phyloP scores from a whole-genome alignment of 1,140 invertebrate genomes.

The Nymphalis io region DNA sequence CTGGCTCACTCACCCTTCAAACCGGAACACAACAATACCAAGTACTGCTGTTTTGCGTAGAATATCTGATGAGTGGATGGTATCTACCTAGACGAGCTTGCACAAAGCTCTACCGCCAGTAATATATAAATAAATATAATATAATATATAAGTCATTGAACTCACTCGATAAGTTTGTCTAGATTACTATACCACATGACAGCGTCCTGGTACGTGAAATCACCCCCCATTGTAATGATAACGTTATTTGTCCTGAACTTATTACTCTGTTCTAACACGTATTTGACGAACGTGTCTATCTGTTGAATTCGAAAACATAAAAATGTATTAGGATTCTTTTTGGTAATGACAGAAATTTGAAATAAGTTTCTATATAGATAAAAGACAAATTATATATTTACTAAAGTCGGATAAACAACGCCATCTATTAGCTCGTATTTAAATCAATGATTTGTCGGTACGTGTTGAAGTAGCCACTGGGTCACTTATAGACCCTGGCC shows the following conservation, averaged over 20 bases:
- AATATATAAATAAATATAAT: too few relatives aligned
- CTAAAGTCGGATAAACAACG: constrained; percentile 6
- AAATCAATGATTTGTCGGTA: not conserved
- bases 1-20: too few relatives aligned
- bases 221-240: constrained; percentile 95
- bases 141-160: constrained; percentile 13
- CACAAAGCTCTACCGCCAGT: too few relatives aligned
- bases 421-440: constrained; percentile 21
- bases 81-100: too few relatives aligned
- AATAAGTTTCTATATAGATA: too few relatives aligned
- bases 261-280: constrained; percentile 76
- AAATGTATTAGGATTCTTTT: not conserved
- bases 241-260: constrained; percentile 87
- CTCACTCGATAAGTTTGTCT: constrained; percentile 93
- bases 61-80: too few relatives aligned
- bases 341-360: too few relatives aligned
- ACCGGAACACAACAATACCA: too few relatives aligned
- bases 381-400: too few relatives aligned
- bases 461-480: too few relatives aligned
- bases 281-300: constrained; percentile 83
- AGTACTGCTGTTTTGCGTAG: too few relatives aligned
- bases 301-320: constrained; percentile 48
- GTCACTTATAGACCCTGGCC: too few relatives aligned
- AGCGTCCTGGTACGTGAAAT: constrained; percentile 95
- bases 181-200: constrained; percentile 92